phyloP scores from a whole-genome alignment of 2,888 invertebrate genomes.

The Drosophila nigricruria region DNA sequence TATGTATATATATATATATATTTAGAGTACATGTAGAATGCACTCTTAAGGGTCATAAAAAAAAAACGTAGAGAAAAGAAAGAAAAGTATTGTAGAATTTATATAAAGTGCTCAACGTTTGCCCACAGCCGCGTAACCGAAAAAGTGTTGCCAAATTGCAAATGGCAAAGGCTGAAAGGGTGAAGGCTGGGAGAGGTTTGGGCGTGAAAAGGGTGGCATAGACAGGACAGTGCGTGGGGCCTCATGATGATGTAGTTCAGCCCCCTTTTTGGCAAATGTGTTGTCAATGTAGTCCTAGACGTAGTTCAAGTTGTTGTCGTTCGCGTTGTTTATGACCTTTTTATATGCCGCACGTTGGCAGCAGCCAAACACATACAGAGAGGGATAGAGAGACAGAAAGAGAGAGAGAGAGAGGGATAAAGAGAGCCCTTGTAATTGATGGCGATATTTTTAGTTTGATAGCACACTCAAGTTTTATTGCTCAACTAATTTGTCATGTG shows the following conservation, averaged over 20 bases:
- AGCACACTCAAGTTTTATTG: conserved; percentile 80
- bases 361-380: conserved; percentile 27
- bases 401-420: not conserved
- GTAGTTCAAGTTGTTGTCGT: conserved; percentile 62
- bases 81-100: conserved; percentile 76
- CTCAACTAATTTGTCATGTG: conserved; percentile 82
- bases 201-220: not conserved
- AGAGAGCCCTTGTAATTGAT: conserved; percentile 50
- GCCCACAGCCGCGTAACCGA: conserved; percentile 67
- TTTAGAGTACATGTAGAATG: conserved; percentile 43
- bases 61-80: conserved; percentile 53
- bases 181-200: not conserved
- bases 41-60: conserved; percentile 75
- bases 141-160: conserved; percentile 78
- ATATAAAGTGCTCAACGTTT: conserved; percentile 72
- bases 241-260: conserved; percentile 53
- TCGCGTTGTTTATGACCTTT: conserved; percentile 75
- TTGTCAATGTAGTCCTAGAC: conserved; percentile 51
- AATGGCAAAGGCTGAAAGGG: conserved; percentile 53
- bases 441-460: conserved; percentile 63
- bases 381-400: not conserved
- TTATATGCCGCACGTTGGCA: conserved; percentile 66
- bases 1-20: conserved; percentile 17
- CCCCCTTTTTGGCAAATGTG: conserved; percentile 47
- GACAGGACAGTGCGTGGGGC: conserved; percentile 71